Base-by-base conservation (phyloP, 2,888 invertebrate species). In the Eupithecia inturbata region DNA sequence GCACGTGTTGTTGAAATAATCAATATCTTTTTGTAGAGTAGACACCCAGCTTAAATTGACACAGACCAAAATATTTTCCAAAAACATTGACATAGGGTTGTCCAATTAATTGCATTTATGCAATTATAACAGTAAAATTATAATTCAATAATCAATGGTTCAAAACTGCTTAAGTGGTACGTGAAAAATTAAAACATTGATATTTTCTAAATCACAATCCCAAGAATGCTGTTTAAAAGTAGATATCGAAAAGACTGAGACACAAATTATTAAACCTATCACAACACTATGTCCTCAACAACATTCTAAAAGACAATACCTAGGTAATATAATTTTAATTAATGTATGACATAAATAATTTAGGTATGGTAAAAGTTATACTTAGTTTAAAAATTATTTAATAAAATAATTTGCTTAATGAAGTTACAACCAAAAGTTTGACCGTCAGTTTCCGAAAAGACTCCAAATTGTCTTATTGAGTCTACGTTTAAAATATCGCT, bases 41-140 rank as follows among this genome's bases (percentile, higher is more conserved):
- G 26, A 22, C 57, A 7, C 57, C 57, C n/a, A 31, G 31, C 31
- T 19, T 31, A 63, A 9, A 36, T 36, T 10, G 9, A 64, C 12
- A 31, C 22, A 31, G 63, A 64, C 10, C n/a, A 36, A 63, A 63
- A 63, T 63, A 62, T 14, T 57, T 26, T 64, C 36, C 63, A 64
- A 36, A n/a, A 28, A 64, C 36, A 22, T 64, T 33, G n/a, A 33
- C 63, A 33, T 33, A 64, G 63, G 33, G 33, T 64, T 31, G n/a
- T 31, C 16, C 4, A 6, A 62, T 9, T 9, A 36, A 7, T 26
- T 26, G 41, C 41, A 45, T 45, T 6, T 36, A 36, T 36, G 36
- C 7, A 36, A 36, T 33, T 33, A 33, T 33, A 5, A 33, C 3
- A 33, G 33, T 33, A 33, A 33, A 33, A 33, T 4, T 33, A 6